Conservation (phyloP, 2,888 invertebrate genomes). For the Cephus sareptanus region DNA sequence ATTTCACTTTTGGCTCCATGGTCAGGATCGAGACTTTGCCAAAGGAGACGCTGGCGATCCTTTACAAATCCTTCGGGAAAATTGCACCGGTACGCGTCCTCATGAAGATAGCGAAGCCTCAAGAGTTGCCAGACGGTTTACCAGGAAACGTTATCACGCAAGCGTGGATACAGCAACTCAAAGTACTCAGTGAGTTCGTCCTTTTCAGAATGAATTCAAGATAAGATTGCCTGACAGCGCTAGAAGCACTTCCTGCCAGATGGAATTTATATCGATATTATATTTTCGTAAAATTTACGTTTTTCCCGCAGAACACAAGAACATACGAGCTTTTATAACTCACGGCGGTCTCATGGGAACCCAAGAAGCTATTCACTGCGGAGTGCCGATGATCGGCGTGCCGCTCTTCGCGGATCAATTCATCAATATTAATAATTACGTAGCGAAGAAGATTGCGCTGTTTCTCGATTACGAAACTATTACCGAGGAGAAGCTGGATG, state of each 20-base stretch:
- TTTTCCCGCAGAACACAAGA: conserved; percentile 47
- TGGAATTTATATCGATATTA: background rate
- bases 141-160: conserved; percentile 40
- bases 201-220: background rate
- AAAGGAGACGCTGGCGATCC: conserved; percentile 23
- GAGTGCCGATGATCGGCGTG: conserved; percentile 44
- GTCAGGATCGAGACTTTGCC: conserved; percentile 44
- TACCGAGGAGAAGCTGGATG: conserved; percentile 34
- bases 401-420: conserved; percentile 45
- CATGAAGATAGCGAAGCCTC: conserved; percentile 38
- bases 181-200: conserved; percentile 24
- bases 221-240: too few relatives aligned
- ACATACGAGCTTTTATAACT: conserved; percentile 55
- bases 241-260: too few relatives aligned
- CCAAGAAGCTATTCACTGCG: conserved; percentile 42
- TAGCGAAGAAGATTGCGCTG: conserved; percentile 38
- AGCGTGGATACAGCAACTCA: conserved; percentile 48
- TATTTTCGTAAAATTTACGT: too few relatives aligned
- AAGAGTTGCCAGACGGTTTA: conserved; percentile 39
- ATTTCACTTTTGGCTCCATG: conserved; percentile 51
- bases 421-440: conserved; percentile 43
- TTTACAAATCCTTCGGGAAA: conserved; percentile 43
- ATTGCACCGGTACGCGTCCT: conserved; percentile 45
- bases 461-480: conserved; percentile 34
- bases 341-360: conserved; percentile 47